These are phyloP conservation scores for Ametastegia equiseti DNA, from an alignment of 2,888 invertebrate genomes.

Conservation along the genomic window DNA sequence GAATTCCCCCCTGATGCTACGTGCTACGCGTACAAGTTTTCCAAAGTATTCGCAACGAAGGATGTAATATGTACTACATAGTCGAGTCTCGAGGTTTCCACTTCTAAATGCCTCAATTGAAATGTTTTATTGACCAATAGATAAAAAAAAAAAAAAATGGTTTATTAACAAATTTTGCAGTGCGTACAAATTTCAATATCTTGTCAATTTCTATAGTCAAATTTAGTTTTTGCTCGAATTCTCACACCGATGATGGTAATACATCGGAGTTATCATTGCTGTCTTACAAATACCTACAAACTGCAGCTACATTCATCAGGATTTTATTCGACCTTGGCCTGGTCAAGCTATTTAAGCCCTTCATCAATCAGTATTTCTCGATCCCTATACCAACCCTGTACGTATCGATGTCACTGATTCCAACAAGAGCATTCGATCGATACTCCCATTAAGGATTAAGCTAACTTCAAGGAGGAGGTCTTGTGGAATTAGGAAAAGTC, in stretches of 20 bases:
- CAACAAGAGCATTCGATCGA: neutral
- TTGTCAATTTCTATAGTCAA: neutral
- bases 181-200: neutral
- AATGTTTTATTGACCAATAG: neutral
- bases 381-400: no score
- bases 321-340: no score
- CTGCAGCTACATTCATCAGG: no score
- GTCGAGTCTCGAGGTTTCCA: neutral
- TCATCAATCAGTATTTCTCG: no score
- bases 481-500: neutral
- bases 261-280: no score
- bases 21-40: constrained; percentile 27
- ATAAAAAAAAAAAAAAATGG: neutral
- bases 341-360: no score
- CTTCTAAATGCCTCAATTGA: neutral
- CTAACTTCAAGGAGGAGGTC: neutral
- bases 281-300: no score
- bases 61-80: no score
- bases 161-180: neutral
- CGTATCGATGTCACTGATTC: neutral
- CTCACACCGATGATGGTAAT: no score
- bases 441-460: neutral
- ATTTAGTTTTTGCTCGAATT: no score
- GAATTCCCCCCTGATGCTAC: neutral
- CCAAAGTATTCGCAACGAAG: neutral